These are phyloP conservation scores for Brenthis hecate DNA, from an alignment of 2,888 invertebrate genomes.

Conservation along the genomic window DNA sequence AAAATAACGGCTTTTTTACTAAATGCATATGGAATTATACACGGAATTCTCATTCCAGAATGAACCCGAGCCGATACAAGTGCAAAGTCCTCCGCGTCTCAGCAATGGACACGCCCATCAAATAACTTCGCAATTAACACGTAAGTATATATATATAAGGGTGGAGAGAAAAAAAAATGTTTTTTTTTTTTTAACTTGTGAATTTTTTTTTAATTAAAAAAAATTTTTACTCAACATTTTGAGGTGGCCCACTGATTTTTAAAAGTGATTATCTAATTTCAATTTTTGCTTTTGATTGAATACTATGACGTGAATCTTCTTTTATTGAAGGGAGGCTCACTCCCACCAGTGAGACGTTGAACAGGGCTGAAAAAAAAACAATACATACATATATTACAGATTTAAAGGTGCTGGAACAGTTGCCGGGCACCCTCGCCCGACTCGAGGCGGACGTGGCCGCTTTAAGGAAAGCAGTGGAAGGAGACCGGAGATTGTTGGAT, in stretches of 20 bases:
- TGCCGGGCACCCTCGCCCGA: conserved; percentile 70
- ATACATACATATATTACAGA: conserved; percentile 48
- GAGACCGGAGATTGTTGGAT: conserved; percentile 63
- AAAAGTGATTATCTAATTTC: too few relatives aligned
- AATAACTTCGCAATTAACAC: conserved; percentile 72
- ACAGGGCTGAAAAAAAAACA: neutral
- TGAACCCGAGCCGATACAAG: conserved; percentile 51
- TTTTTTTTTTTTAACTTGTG: too few relatives aligned
- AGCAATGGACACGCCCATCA: conserved; percentile 79
- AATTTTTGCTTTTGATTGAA: too few relatives aligned
- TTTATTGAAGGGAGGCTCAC: too few relatives aligned
- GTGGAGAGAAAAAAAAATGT: too few relatives aligned
- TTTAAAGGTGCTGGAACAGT: conserved; percentile 72
- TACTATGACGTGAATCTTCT: too few relatives aligned
- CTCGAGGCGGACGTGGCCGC: conserved; percentile 75
- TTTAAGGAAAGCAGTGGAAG: conserved; percentile 71
- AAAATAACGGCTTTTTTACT: too few relatives aligned
- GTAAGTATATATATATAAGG: conserved; percentile 50
- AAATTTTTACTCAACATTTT: too few relatives aligned
- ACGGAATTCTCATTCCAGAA: conserved; percentile 42
- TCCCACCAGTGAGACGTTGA: too few relatives aligned
- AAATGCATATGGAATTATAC: too few relatives aligned
- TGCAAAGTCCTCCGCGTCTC: conserved; percentile 52
- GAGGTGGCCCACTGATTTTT: too few relatives aligned
- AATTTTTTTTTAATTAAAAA: too few relatives aligned